These are phyloP conservation scores for Acanthis flammea DNA, from an alignment of 2,797 vertebrate species.

Conservation along the genomic window DNA sequence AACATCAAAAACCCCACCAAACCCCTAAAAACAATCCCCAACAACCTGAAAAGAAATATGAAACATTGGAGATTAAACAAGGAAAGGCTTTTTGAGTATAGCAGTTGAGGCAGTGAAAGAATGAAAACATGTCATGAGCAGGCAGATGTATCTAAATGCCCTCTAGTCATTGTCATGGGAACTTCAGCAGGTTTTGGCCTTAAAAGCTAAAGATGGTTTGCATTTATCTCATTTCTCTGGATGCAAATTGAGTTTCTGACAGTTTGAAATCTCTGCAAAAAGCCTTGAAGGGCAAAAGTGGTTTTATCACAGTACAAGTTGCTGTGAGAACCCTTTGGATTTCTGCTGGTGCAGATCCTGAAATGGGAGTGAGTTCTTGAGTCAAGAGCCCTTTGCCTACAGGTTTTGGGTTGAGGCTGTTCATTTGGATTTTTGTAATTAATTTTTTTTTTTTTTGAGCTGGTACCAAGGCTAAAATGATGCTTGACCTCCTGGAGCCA, in stretches of 20 bases:
- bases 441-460: not conserved
- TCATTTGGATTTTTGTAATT: not conserved
- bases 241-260: not conserved
- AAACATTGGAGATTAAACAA: not conserved
- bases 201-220: not conserved
- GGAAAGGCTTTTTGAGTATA: not conserved
- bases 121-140: not conserved
- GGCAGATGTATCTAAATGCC: not conserved
- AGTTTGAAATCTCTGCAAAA: not conserved
- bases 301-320: not conserved
- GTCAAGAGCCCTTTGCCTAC: not conserved
- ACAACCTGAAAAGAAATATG: not conserved
- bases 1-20: not conserved
- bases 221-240: not conserved
- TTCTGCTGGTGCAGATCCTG: not conserved
- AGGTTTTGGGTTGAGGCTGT: not conserved
- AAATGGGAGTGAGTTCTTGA: not conserved
- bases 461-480: not conserved
- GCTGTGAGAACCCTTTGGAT: not conserved
- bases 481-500: not conserved
- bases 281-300: not conserved
- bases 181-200: not conserved
- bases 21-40: not conserved
- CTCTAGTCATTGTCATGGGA: not conserved
- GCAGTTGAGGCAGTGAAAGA: not conserved